Percentiles rank a stretch among this genome's conserved stretches.
phyloP scores from a whole-genome alignment of 2,888 invertebrate genomes.

The Dasysyrphus tricinctus region DNA sequence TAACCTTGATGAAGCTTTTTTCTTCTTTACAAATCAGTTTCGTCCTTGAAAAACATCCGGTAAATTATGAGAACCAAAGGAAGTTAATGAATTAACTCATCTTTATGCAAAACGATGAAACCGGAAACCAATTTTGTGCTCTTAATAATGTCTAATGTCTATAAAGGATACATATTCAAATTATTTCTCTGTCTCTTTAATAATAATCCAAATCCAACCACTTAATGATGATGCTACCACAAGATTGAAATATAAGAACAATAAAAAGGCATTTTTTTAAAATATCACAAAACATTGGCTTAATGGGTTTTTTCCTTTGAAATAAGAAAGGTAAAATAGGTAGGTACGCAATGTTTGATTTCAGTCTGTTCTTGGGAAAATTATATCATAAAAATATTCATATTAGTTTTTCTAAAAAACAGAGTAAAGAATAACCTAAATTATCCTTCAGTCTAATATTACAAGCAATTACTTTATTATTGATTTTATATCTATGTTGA shows the following conservation, averaged over 20 bases:
- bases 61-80: neutral
- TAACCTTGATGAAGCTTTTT: neutral
- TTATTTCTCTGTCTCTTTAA: neutral
- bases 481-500: neutral
- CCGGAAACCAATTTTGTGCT: conserved; percentile 8
- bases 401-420: conserved; percentile 7
- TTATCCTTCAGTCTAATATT: neutral
- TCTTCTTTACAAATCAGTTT: neutral
- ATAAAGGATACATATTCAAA: neutral
- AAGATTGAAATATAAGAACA: neutral
- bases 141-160: neutral
- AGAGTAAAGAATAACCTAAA: neutral
- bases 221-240: neutral
- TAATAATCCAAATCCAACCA: neutral
- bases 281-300: neutral
- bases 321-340: neutral
- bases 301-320: neutral
- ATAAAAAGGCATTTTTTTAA: neutral
- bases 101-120: conserved; percentile 10
- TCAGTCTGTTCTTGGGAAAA: neutral
- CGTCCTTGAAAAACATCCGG: conserved; percentile 4
- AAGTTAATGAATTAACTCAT: neutral
- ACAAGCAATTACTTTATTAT: conserved; percentile 20
- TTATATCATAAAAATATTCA: neutral
- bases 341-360: neutral